Evolutionary conservation across 2,797 vertebrate genomes (phyloP).

Genomic region (Silurus lanzhouensis): DNA sequence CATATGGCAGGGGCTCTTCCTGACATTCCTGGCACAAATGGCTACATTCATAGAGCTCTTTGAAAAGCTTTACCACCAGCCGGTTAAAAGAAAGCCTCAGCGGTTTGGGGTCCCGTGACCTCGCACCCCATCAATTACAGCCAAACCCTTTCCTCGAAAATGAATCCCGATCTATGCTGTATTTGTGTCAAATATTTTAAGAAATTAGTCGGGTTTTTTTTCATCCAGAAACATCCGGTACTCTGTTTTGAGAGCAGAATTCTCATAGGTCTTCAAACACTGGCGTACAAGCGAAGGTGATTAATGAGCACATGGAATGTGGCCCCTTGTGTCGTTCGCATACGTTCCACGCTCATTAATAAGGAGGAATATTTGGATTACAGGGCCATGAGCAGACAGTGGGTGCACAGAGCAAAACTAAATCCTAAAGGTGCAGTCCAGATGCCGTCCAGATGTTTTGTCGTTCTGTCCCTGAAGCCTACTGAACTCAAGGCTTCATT

Average conservation of each 20-base stretch:
- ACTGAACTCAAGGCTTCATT: constrained; percentile 48
- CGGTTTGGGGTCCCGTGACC: constrained; percentile 48
- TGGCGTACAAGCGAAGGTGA: constrained; percentile 35
- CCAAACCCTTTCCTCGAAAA: constrained; percentile 51
- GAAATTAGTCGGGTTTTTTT: constrained; percentile 22
- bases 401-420: constrained; percentile 46
- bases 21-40: constrained; percentile 46
- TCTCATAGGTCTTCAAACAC: constrained; percentile 34
- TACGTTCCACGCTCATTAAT: constrained; percentile 18
- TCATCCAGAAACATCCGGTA: constrained; percentile 18
- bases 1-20: constrained; percentile 40
- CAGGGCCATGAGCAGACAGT: constrained; percentile 20
- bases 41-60: constrained; percentile 51
- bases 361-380: constrained; percentile 35
- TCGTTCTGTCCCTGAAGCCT: constrained; percentile 50
- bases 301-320: constrained; percentile 39
- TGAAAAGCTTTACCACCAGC: constrained; percentile 52
- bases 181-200: constrained; percentile 53
- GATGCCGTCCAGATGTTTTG: constrained; percentile 61
- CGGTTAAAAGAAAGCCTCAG: constrained; percentile 50
- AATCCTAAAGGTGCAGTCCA: constrained; percentile 61
- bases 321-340: neutral
- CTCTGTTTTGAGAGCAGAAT: constrained; percentile 30
- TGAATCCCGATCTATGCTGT: constrained; percentile 44
- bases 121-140: constrained; percentile 50